Base-by-base conservation (phyloP, 2,113 vertebrate species). In the Prunella fulvescens region DNA sequence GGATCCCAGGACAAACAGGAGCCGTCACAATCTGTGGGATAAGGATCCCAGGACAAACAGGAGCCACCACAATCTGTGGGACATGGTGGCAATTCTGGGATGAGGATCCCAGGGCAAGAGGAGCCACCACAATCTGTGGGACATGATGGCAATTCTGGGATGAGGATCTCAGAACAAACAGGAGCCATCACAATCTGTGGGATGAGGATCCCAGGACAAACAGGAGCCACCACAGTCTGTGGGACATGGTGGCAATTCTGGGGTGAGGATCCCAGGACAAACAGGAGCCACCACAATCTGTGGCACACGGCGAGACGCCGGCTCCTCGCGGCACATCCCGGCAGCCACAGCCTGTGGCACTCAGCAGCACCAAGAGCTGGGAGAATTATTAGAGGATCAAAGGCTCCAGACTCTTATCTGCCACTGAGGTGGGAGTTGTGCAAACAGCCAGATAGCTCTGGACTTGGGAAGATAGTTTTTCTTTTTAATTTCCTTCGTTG, bases 351-450 rank as follows among this genome's bases (percentile, higher is more conserved):
- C 79, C 89, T 6, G 48, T 14, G 85, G 87, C 73, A 1, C 39
- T 33, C 29, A 35, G 8, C 86, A 39, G 9, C 28, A 28, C 93
- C 47, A 0, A 47, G 23, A 40, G 62, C 54, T 79, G 28, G 2
- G 2, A 48, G 94, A 87, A 66, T 74, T 89, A 26, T 74, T 78
- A 22, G 20, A n/a, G 76, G 84, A 97, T 94, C 91, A 95, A 94
- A 96, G 81, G 39, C 91, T 95, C 69, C 81, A 58, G 95, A 40
- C 79, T 77, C 19, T 94, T 83, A 93, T 87, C 74, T 74, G 85
- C 88, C 83, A 8, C 83, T 4, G 10, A 95, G 91, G 90, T 91
- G 86, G 96, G 85, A 92, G 77, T 1, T 85, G 86, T 96, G 90
- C 91, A 95, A 86, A 93, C 45, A 88, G 54, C 61, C 86, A 39